Conservation (phyloP, 2,888 invertebrate genomes). For the Drosophila ustulata region DNA sequence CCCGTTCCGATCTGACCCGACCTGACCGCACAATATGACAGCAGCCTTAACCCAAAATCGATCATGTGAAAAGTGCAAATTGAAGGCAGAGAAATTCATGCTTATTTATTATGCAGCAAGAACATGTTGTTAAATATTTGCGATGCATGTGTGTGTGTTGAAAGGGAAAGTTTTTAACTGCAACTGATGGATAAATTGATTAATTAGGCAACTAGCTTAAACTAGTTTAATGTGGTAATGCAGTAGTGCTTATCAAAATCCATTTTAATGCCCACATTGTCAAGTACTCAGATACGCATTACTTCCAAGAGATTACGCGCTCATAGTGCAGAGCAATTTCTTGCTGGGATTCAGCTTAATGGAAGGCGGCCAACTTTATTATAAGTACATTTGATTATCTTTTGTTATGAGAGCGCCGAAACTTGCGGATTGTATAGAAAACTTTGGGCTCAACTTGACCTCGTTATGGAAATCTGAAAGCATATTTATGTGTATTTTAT, state of each 20-base stretch:
- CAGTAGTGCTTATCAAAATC: neutral
- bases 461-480: constrained; percentile 36
- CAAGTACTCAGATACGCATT: constrained; percentile 13
- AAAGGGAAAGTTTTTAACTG: neutral
- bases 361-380: constrained; percentile 30
- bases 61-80: constrained; percentile 18
- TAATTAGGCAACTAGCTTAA: neutral
- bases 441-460: constrained; percentile 58
- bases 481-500: constrained; percentile 32
- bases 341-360: constrained; percentile 15
- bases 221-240: neutral
- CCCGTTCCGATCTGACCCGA: neutral
- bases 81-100: neutral
- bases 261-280: constrained; percentile 4
- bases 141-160: neutral
- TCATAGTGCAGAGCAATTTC: constrained; percentile 7
- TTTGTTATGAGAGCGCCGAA: constrained; percentile 41
- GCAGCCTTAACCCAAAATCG: constrained; percentile 53
- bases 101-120: neutral
- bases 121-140: neutral
- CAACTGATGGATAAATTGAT: neutral
- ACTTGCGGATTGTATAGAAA: constrained; percentile 32
- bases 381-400: constrained; percentile 56
- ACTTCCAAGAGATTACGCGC: constrained; percentile 18
- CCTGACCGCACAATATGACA: constrained; percentile 40